These are phyloP conservation scores for Corvus hawaiiensis DNA, from an alignment of 2,113 vertebrate species.

Conservation along the genomic window DNA sequence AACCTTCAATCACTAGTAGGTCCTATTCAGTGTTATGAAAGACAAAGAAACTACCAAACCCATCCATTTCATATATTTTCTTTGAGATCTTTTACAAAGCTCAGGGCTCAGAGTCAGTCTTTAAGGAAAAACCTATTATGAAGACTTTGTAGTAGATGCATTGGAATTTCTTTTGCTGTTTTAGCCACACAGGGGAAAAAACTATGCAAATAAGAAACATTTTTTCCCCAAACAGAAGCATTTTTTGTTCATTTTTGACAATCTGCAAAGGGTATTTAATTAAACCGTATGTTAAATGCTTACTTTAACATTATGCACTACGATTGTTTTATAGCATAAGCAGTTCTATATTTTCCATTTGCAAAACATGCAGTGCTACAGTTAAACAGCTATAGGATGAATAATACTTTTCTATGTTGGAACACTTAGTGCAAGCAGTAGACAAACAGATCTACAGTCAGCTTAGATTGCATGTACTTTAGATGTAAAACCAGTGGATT, in stretches of 20 bases:
- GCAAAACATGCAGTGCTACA: background rate
- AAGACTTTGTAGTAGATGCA: background rate
- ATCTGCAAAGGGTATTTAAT: background rate
- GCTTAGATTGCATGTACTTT: background rate
- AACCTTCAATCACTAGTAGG: background rate
- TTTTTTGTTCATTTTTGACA: background rate
- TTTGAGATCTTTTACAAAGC: background rate
- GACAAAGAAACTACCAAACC: background rate
- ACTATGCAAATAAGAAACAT: background rate
- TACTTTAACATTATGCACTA: background rate
- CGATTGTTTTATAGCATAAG: background rate
- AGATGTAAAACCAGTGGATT: background rate
- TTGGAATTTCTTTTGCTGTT: background rate
- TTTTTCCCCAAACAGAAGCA: background rate
- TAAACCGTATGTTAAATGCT: background rate
- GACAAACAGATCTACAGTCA: background rate
- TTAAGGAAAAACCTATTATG: background rate
- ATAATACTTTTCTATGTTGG: background rate
- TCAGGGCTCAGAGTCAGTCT: background rate
- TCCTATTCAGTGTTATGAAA: background rate
- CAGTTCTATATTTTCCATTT: background rate
- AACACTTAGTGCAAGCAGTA: background rate
- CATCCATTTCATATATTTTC: background rate
- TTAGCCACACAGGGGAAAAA: background rate
- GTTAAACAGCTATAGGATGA: background rate